phyloP scores from a whole-genome alignment of 2,888 invertebrate genomes.

The Lordiphosa andalusiaca region DNA sequence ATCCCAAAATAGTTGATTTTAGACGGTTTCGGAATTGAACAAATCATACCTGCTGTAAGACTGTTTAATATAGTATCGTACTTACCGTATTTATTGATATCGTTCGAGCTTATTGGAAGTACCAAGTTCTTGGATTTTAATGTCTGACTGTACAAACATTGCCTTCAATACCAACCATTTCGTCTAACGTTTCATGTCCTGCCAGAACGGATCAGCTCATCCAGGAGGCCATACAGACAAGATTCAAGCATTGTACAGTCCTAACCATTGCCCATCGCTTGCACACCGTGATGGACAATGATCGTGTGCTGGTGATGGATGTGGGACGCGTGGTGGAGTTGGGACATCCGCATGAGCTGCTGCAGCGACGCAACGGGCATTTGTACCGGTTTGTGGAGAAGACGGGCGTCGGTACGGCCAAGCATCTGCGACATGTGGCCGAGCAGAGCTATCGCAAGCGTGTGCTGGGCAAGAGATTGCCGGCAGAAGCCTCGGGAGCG shows the following conservation, averaged over 20 bases:
- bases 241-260: conserved; percentile 91
- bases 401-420: conserved; percentile 84
- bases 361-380: conserved; percentile 82
- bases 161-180: too few relatives aligned
- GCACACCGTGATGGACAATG: conserved; percentile 94
- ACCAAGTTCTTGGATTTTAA: too few relatives aligned
- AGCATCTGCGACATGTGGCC: conserved; percentile 83
- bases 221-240: conserved; percentile 89
- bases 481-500: conserved; percentile 7
- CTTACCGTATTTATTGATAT: too few relatives aligned
- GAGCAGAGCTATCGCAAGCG: conserved; percentile 80
- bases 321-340: conserved; percentile 87
- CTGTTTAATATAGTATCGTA: too few relatives aligned
- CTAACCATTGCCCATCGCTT: conserved; percentile 95
- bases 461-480: conserved; percentile 36
- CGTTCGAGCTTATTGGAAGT: too few relatives aligned
- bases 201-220: conserved; percentile 90
- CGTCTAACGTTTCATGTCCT: background rate
- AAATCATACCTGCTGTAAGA: too few relatives aligned
- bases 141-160: too few relatives aligned
- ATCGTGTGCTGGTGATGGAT: conserved; percentile 91
- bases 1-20: too few relatives aligned
- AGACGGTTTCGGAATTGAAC: too few relatives aligned
- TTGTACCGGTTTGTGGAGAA: conserved; percentile 86
- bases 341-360: conserved; percentile 87